These are phyloP conservation scores for Doryteuthis pealeii DNA, from an alignment of 1,140 invertebrate species.

Conservation along the genomic window DNA sequence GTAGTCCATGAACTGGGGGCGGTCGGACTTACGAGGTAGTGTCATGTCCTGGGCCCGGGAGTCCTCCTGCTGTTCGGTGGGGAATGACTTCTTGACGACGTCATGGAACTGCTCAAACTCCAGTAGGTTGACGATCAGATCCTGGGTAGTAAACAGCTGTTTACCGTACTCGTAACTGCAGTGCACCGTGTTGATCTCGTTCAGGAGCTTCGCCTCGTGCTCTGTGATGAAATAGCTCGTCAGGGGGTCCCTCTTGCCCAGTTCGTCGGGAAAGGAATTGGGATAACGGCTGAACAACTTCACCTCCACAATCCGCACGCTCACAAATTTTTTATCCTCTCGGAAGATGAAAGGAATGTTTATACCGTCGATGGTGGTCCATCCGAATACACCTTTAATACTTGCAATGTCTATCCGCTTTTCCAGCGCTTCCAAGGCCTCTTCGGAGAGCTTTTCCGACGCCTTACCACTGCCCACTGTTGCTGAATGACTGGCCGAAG, in stretches of 20 bases:
- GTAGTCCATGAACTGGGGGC: constrained; percentile 65
- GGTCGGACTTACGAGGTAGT: not conserved
- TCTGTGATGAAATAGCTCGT: constrained; percentile 92
- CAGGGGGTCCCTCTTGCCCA: constrained; percentile 61
- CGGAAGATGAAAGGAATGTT: constrained; percentile 87
- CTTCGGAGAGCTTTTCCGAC: not conserved
- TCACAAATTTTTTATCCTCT: constrained; percentile 81
- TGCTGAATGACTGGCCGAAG: not conserved
- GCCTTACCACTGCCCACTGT: not conserved
- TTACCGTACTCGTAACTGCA: constrained; percentile 87
- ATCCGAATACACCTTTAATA: constrained; percentile 80
- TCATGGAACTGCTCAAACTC: constrained; percentile 90
- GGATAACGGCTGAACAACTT: constrained; percentile 65
- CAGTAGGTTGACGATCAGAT: constrained; percentile 81
- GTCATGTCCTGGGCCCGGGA: constrained; percentile 49
- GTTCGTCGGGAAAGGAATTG: constrained; percentile 52
- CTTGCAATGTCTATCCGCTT: constrained; percentile 30
- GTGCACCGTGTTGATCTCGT: constrained; percentile 91
- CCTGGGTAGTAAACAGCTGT: constrained; percentile 84
- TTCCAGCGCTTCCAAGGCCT: constrained; percentile 16
- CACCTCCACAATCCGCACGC: constrained; percentile 86
- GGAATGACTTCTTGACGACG: constrained; percentile 65
- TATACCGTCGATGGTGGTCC: constrained; percentile 80
- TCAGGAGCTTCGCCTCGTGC: constrained; percentile 83
- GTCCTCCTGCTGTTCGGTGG: constrained; percentile 74